These are phyloP conservation scores for human (Homo sapiens) DNA, from an alignment of 2,113 vertebrate species.

Conservation along the genomic window GRCh38 chr2:167485001-167485500, in stretches of 20 bases:
- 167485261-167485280: not conserved
- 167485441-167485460: not conserved
- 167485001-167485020: too few relatives aligned
- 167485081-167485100: too few relatives aligned
- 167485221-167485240: not conserved
- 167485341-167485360: not conserved
- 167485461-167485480: not conserved
- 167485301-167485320: not conserved
- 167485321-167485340: not conserved
- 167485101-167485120: too few relatives aligned
- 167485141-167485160: too few relatives aligned
- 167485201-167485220: not conserved
- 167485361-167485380: not conserved
- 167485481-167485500: not conserved
- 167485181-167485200: not conserved
- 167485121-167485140: too few relatives aligned
- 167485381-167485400: not conserved
- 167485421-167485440: not conserved
- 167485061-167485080: too few relatives aligned
- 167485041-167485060: too few relatives aligned
- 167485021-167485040: too few relatives aligned
- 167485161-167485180: too few relatives aligned
- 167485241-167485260: slow-evolving; percentile 22
- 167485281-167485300: not conserved
- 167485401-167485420: not conserved